phyloP scores from a whole-genome alignment of 2,797 vertebrate genomes.

The Antrozous pallidus region DNA sequence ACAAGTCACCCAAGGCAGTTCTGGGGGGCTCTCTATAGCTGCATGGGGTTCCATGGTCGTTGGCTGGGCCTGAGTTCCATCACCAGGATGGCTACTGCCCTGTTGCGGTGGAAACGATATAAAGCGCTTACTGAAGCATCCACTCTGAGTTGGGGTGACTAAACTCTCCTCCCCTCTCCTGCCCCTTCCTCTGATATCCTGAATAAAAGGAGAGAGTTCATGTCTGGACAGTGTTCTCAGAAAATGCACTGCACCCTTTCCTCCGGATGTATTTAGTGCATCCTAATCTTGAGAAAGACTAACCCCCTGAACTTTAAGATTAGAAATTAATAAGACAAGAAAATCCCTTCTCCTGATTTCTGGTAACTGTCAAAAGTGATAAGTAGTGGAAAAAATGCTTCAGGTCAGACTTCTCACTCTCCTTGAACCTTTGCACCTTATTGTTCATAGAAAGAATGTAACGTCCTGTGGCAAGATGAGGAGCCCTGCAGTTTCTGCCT shows the following conservation, averaged over 20 bases:
- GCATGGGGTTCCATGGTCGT: background rate
- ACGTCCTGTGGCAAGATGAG: constrained; percentile 8
- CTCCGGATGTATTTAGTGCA: constrained; percentile 76
- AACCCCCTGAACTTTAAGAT: constrained; percentile 60
- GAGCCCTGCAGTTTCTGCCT: constrained; percentile 64
- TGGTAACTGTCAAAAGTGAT: constrained; percentile 71
- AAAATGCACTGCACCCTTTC: constrained; percentile 77
- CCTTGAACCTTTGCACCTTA: constrained; percentile 65
- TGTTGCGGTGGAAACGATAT: rapidly evolving
- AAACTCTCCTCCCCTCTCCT: background rate
- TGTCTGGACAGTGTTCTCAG: background rate
- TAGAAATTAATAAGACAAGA: constrained; percentile 72
- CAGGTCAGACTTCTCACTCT: constrained; percentile 51
- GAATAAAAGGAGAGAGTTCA: constrained; percentile 21
- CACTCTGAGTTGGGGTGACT: background rate
- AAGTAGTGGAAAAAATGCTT: constrained; percentile 54
- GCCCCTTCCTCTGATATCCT: background rate
- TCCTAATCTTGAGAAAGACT: constrained; percentile 70
- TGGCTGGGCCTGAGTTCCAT: background rate
- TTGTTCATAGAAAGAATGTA: constrained; percentile 48
- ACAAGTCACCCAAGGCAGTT: background rate
- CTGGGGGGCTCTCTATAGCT: background rate
- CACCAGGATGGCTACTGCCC: background rate
- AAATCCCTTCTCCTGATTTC: constrained; percentile 67
- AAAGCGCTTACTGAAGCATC: background rate